Evolutionary conservation across 2,888 invertebrate species (phyloP), one percentile per base, ranked within the genome.

Genomic region (Rhodophaea formosa): DNA sequence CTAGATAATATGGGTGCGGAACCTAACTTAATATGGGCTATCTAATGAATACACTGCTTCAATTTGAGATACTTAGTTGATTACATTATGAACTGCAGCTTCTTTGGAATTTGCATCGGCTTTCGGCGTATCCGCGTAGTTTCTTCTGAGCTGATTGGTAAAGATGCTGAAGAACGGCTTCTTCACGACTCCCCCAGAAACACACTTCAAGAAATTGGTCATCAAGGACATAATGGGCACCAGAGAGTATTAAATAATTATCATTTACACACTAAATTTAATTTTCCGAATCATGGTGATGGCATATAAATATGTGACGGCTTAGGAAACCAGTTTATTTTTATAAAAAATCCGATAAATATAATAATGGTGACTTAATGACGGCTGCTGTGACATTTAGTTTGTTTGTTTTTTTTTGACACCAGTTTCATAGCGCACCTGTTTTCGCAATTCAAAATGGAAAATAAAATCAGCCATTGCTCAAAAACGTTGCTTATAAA

Each of bases 181-280:
- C 60, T 61, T 69, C 56, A 75, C 56, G 55, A 66, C 53, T 42
- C 68, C 66, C 56, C 68, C 60, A 32, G 72, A 62, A 16, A 79
- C 63, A 42, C 70, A 47, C 64, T 68, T 79, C 52, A 79, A 71
- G 44, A 80, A 72, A 65, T 67, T 72, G 53, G 73, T 60, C 69
- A 82, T 70, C 60, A 65, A 68, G 62, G 72, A 74, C 88, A 88
- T 87, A 58, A 58, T 81, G 67, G 71, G 72, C 71, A 66, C 64
- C 70, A 64, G 72, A 70, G 72, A 69, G 69, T 70, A 74, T 60
- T 47, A 46, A 14, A n/a, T 30, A 15, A 39, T 59, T 23, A 45
- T 54, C 42, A 39, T 56, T 45, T 30, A 17, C 32, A 16, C 30
- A 58, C 35, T 51, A 7, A 59, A 61, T 64, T 67, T 67, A 59